Evolutionary conservation across 2,797 vertebrate species (phyloP).

Genomic region (Pseudochirops cupreus): DNA sequence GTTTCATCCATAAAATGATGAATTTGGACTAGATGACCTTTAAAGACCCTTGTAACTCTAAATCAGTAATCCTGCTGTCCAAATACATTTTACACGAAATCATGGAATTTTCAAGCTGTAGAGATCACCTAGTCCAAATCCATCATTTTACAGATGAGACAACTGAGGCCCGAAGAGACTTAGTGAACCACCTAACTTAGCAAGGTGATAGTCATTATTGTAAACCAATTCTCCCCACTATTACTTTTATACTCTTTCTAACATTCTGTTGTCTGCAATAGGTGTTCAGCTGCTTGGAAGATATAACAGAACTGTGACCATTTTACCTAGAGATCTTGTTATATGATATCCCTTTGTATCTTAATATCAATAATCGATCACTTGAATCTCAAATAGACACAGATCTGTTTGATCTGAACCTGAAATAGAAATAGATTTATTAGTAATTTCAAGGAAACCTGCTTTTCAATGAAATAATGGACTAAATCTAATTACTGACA

Average conservation of each 20-base stretch:
- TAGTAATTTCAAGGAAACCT: slow-evolving; percentile 18
- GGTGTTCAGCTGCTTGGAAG: slow-evolving; percentile 3
- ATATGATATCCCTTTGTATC: neutral
- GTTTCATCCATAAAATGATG: neutral
- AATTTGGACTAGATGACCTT: neutral
- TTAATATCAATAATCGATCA: neutral
- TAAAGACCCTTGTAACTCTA: neutral
- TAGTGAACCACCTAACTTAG: neutral
- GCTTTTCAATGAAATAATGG: slow-evolving; percentile 10
- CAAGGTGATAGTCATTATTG: neutral
- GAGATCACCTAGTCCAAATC: neutral
- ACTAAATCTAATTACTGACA: neutral
- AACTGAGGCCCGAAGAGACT: neutral
- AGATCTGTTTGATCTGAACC: neutral
- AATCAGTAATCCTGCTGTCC: neutral
- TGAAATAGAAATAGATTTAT: slow-evolving; percentile 17
- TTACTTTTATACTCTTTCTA: neutral
- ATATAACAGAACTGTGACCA: neutral
- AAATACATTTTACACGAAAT: neutral
- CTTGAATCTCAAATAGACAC: neutral
- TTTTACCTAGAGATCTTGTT: slow-evolving; percentile 11
- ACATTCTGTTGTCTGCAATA: neutral
- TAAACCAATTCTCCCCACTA: neutral
- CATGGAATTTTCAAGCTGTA: neutral
- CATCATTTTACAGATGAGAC: neutral